Percentiles rank a stretch among this genome's conserved stretches.
These are phyloP conservation scores for Danio kyathit DNA, from an alignment of 2,797 vertebrate species.

Conservation along the genomic window DNA sequence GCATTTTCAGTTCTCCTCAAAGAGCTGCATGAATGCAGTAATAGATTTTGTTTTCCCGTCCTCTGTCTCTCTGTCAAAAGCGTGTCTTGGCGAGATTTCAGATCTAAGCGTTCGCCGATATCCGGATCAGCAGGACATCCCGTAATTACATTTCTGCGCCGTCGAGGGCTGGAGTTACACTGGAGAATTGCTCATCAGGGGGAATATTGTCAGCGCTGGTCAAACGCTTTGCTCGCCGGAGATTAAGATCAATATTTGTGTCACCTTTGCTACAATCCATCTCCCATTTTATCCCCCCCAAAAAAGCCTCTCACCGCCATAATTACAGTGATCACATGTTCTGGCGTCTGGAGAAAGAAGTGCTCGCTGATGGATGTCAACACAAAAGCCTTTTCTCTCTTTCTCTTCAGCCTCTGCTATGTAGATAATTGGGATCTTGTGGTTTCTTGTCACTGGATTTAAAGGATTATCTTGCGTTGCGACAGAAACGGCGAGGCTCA, in stretches of 20 bases:
- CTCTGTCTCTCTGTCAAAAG: not conserved
- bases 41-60: constrained; percentile 13
- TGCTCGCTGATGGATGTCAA: constrained; percentile 39
- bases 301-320: not conserved
- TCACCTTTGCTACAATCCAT: constrained; percentile 18
- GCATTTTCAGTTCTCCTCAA: not conserved
- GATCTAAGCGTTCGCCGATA: not conserved
- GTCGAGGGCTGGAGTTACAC: constrained; percentile 23
- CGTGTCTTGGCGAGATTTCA: constrained; percentile 1
- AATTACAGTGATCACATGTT: constrained; percentile 31
- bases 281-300: constrained; percentile 13
- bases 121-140: constrained; percentile 4
- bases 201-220: constrained; percentile 26
- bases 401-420: constrained; percentile 25
- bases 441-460: constrained; percentile 51
- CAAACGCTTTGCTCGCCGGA: constrained; percentile 11
- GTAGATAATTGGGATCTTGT: constrained; percentile 48
- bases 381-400: constrained; percentile 32
- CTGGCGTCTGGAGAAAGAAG: constrained; percentile 18
- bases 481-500: constrained; percentile 29
- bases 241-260: constrained; percentile 33
- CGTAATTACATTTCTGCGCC: constrained; percentile 21
- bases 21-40: not conserved
- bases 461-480: constrained; percentile 53
- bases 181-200: constrained; percentile 24